Evolutionary conservation across 2,797 vertebrate species (phyloP).

Genomic region (Hydrolagus colliei): DNA sequence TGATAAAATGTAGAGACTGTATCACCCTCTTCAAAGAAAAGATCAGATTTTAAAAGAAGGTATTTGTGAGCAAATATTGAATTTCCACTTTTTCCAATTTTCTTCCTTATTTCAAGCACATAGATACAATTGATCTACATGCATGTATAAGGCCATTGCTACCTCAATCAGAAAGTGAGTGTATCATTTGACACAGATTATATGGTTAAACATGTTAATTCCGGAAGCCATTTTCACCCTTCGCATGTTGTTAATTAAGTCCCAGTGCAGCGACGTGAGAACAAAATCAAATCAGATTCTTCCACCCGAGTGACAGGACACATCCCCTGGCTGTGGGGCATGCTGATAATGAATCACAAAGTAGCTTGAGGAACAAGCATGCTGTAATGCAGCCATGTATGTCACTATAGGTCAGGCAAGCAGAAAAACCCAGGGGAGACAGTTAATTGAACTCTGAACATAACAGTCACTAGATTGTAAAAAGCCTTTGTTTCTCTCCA

Average conservation of each 20-base stretch:
- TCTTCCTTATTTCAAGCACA: background rate
- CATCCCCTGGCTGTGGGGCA: slow-evolving; percentile 2
- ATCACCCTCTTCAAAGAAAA: too few relatives aligned
- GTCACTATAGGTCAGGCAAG: slow-evolving; percentile 8
- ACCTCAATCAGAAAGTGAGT: background rate
- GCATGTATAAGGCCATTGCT: background rate
- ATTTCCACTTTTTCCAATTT: slow-evolving; percentile 1
- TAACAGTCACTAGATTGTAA: slow-evolving; percentile 2
- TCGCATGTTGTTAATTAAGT: background rate
- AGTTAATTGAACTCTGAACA: slow-evolving; percentile 24
- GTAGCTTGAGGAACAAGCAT: background rate
- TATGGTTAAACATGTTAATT: background rate
- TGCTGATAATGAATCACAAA: slow-evolving; percentile 5
- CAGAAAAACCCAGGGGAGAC: slow-evolving; percentile 4
- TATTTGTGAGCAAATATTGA: slow-evolving; percentile 11
- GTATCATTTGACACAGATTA: background rate
- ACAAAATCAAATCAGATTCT: background rate
- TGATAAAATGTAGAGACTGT: background rate
- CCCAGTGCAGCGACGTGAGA: background rate
- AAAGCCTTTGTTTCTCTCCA: background rate
- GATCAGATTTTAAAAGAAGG: background rate
- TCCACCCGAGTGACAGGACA: background rate
- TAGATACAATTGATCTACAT: background rate
- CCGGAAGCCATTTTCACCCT: background rate
- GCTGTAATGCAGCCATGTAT: background rate